Conservation (phyloP, 1,140 invertebrate species). For the Physella acuta region DNA sequence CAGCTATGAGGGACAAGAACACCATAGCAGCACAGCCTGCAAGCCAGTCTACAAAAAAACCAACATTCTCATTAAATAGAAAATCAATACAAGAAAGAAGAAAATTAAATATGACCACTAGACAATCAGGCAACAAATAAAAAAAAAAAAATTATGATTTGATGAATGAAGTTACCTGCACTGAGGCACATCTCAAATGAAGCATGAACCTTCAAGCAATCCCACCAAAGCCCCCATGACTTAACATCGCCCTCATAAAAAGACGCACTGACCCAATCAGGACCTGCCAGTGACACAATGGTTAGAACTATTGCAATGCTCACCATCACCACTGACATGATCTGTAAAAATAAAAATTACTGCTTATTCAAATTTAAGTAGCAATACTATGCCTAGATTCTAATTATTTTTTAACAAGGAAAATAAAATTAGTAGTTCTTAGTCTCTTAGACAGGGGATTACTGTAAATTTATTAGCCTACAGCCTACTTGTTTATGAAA, state of each 20-base stretch:
- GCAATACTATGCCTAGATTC: neutral
- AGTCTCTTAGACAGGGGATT: neutral
- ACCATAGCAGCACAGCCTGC: conserved; percentile 28
- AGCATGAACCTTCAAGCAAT: conserved; percentile 25
- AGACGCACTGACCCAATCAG: conserved; percentile 27
- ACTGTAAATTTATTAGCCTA: neutral
- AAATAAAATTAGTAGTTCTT: neutral
- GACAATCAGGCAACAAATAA: too few species aligned
- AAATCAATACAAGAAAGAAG: neutral
- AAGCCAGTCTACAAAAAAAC: conserved; percentile 24
- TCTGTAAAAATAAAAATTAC: conserved; percentile 9
- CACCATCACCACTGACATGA: conserved; percentile 28
- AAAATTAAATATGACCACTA: neutral
- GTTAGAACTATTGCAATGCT: conserved; percentile 24
- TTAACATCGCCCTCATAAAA: conserved; percentile 23
- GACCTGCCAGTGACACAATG: conserved; percentile 28
- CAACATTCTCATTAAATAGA: neutral
- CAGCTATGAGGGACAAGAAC: conserved; percentile 20
- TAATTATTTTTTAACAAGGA: neutral
- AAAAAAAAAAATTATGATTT: too few species aligned
- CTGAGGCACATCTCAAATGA: conserved; percentile 29
- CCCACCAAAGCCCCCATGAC: conserved; percentile 32
- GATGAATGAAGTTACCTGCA: conserved; percentile 21
- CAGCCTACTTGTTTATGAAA: neutral
- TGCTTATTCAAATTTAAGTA: neutral